A percentile compares a stretch with the other conserved stretches of the same genome.
Conservation (phyloP, 2,888 invertebrate species). For the Litoditis marina region DNA sequence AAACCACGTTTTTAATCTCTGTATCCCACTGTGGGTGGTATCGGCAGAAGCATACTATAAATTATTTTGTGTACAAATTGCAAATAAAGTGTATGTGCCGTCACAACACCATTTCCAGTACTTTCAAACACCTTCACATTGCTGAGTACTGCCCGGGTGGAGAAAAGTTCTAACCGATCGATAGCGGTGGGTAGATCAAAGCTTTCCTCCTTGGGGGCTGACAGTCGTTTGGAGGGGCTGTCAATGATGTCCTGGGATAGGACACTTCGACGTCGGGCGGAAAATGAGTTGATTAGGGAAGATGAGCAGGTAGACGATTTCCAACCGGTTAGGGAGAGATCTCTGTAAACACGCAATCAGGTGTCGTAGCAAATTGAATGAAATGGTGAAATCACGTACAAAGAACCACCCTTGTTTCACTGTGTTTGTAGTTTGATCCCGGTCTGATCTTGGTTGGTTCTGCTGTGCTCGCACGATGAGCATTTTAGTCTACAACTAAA, state of each 20-base stretch:
- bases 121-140: not conserved
- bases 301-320: constrained; percentile 27
- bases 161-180: constrained; percentile 16
- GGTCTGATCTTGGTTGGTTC: too few species aligned
- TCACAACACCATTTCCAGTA: too few species aligned
- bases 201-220: constrained; percentile 28
- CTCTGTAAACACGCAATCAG: constrained; percentile 19
- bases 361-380: not conserved
- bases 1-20: too few species aligned
- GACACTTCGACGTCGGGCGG: constrained; percentile 30
- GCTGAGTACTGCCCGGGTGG: not conserved
- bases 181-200: constrained; percentile 29
- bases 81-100: too few species aligned
- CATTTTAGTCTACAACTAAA: too few species aligned
- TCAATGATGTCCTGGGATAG: constrained; percentile 22
- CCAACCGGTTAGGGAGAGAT: constrained; percentile 31
- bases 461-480: too few species aligned
- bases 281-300: constrained; percentile 34
- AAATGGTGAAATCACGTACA: too few species aligned
- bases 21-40: too few species aligned
- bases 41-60: too few species aligned
- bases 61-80: too few species aligned
- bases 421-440: too few species aligned
- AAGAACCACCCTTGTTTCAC: too few species aligned
- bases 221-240: constrained; percentile 22